A percentile compares a stretch with the other conserved stretches of the same genome.
Conservation (phyloP, 2,113 vertebrate genomes). For the Telmatochromis sp. region DNA sequence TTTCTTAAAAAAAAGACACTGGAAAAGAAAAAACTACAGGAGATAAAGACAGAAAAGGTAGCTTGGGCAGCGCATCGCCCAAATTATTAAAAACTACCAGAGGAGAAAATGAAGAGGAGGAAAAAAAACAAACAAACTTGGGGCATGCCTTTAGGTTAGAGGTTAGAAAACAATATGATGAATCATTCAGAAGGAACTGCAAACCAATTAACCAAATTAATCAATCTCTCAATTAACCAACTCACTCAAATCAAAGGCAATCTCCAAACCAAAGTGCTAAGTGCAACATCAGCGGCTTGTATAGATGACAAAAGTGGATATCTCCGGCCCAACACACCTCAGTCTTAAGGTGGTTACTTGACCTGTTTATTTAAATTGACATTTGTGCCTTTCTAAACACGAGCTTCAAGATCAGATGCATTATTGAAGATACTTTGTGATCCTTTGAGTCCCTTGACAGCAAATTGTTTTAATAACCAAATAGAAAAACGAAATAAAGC, state of each 20-base stretch:
- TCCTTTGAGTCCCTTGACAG: neutral
- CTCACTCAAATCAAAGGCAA: conserved; percentile 46
- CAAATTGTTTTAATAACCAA: neutral
- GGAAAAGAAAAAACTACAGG: neutral
- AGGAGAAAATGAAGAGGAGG: neutral
- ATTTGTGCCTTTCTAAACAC: neutral
- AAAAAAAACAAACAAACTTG: conserved; percentile 11
- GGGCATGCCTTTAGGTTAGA: conserved; percentile 69
- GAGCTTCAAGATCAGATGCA: neutral
- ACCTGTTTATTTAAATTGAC: neutral
- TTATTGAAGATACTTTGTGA: neutral
- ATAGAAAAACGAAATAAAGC: neutral
- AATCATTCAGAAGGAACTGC: conserved; percentile 64
- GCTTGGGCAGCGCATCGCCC: conserved; percentile 14
- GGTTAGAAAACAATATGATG: conserved; percentile 39
- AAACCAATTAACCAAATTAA: conserved; percentile 56
- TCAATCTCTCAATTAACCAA: conserved; percentile 33
- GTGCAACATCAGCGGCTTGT: conserved; percentile 53
- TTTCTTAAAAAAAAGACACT: conserved; percentile 53
- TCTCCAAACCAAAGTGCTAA: conserved; percentile 53
- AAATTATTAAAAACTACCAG: conserved; percentile 27
- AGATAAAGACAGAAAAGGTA: neutral
- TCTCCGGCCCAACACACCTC: conserved; percentile 24
- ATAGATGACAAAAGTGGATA: conserved; percentile 67
- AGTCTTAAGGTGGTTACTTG: rapidly evolving